phyloP scores from a whole-genome alignment of 2,888 invertebrate species.

The Lamproptera curius region DNA sequence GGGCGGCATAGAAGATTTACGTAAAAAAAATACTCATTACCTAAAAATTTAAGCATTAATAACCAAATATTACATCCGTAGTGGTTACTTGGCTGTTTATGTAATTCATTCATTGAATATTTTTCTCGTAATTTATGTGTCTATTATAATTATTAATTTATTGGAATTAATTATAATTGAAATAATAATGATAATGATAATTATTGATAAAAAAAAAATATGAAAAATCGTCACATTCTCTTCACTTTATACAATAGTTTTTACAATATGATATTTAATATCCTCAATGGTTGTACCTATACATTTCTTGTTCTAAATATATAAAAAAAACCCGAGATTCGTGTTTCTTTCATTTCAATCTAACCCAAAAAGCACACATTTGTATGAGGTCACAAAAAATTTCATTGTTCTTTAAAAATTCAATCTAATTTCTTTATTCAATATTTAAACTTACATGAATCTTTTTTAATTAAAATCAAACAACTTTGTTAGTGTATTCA shows the following conservation, averaged over 20 bases:
- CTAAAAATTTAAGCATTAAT: conserved; percentile 69
- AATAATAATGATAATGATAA: conserved; percentile 30
- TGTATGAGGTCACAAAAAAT: too few relatives aligned
- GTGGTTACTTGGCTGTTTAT: conserved; percentile 75
- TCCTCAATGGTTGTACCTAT: conserved; percentile 80
- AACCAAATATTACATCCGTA: conserved; percentile 73
- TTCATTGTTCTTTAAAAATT: too few relatives aligned
- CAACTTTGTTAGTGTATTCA: too few relatives aligned
- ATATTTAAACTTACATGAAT: too few relatives aligned
- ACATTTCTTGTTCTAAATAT: conserved; percentile 80
- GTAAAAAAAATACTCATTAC: conserved; percentile 69
- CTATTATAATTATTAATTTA: conserved; percentile 72
- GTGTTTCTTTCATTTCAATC: conserved; percentile 39
- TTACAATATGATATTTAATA: conserved; percentile 80
- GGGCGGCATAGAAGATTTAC: conserved; percentile 55
- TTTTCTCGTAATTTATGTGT: conserved; percentile 76
- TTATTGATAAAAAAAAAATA: conserved; percentile 53
- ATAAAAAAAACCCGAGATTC: conserved; percentile 62
- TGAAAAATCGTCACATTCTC: conserved; percentile 74
- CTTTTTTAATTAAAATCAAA: too few relatives aligned
- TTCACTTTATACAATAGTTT: conserved; percentile 79
- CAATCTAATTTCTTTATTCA: too few relatives aligned
- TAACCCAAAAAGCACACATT: too few relatives aligned
- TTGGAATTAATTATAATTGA: conserved; percentile 73
- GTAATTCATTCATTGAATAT: conserved; percentile 71